Evolutionary conservation across 2,888 invertebrate genomes (phyloP).

Genomic region (Drosophila prostipennis): DNA sequence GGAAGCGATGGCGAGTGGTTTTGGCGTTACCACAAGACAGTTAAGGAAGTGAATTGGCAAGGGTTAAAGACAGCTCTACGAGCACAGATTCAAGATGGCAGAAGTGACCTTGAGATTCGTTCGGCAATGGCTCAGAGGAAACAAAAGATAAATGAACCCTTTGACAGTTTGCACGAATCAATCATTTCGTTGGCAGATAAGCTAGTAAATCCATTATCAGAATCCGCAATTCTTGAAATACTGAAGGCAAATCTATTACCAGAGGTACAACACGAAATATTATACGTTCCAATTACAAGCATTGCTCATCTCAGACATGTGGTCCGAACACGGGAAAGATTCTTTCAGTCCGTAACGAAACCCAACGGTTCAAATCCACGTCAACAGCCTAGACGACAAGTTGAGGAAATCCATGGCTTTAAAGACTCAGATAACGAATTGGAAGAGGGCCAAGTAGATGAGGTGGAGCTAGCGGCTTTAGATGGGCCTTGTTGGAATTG

Average conservation of each 20-base stretch:
- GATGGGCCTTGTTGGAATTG: slow-evolving; percentile 1
- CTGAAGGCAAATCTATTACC: neutral
- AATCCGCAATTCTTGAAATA: no score
- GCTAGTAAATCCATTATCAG: no score
- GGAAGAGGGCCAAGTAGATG: neutral
- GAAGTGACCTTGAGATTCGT: no score
- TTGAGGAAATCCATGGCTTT: neutral
- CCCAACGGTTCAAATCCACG: neutral
- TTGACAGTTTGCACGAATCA: no score
- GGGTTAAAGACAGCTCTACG: neutral
- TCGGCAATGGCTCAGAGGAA: no score
- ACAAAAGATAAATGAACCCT: no score
- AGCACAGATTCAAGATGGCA: slow-evolving; percentile 7
- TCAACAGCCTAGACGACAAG: neutral
- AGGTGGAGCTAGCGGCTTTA: neutral
- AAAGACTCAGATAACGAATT: neutral
- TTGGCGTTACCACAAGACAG: slow-evolving; percentile 15
- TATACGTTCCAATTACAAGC: neutral
- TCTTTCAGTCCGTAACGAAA: neutral
- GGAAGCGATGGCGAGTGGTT: slow-evolving; percentile 11
- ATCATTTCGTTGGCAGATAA: no score
- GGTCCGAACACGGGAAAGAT: slow-evolving; percentile 1
- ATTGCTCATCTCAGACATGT: slow-evolving; percentile 4
- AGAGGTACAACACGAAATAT: neutral
- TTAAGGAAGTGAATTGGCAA: neutral